Conservation (phyloP, 2,797 vertebrate species). For the Tauraco hartlaubi region DNA sequence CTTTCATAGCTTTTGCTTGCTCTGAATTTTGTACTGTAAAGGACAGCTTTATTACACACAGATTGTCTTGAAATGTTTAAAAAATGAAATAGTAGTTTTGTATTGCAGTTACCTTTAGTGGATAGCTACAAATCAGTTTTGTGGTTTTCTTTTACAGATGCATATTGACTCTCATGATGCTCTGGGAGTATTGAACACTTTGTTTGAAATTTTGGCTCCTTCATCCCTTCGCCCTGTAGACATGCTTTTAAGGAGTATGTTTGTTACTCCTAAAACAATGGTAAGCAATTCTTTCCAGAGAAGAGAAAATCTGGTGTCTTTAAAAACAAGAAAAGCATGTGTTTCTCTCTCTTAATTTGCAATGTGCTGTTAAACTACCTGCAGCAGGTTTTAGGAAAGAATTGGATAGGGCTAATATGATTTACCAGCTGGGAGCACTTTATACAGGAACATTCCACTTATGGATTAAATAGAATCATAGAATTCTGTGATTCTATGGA, state of each 20-base stretch:
- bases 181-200: conserved; percentile 93
- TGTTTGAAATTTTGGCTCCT: conserved; percentile 96
- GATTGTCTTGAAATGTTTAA: background rate
- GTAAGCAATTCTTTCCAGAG: conserved; percentile 79
- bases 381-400: background rate
- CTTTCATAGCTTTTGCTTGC: background rate
- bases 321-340: background rate
- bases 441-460: background rate
- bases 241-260: conserved; percentile 98
- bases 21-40: background rate
- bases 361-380: background rate
- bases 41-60: background rate
- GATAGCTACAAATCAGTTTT: background rate
- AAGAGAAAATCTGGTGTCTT: background rate
- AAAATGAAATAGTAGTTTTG: background rate
- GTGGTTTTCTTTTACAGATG: conserved; percentile 84
- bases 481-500: background rate
- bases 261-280: conserved; percentile 91
- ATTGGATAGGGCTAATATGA: background rate
- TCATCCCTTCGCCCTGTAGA: conserved; percentile 97
- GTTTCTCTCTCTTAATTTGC: background rate
- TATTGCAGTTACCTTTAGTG: background rate
- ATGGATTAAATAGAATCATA: background rate
- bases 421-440: background rate
- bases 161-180: conserved; percentile 97